Conservation (phyloP, 2,797 vertebrate genomes). For the Prunella strophiata region DNA sequence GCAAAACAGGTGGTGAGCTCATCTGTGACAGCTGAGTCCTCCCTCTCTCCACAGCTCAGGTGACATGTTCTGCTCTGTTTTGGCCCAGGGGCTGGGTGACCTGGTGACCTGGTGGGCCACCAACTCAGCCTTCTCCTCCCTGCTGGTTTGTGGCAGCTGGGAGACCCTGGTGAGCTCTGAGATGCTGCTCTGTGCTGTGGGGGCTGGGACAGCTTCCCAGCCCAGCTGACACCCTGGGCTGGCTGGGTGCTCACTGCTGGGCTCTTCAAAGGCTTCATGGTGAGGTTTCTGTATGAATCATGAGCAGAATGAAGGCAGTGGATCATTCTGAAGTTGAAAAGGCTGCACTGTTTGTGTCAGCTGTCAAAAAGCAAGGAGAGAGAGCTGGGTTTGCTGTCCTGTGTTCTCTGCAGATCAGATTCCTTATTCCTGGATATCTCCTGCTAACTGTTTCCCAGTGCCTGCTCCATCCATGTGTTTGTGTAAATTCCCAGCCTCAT, state of each 20-base stretch:
- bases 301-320: not conserved
- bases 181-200: rapidly evolving
- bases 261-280: not conserved
- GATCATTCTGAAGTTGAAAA: not conserved
- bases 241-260: not conserved
- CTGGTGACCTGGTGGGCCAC: not conserved
- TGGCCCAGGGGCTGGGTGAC: not conserved
- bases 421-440: not conserved
- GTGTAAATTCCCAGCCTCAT: not conserved
- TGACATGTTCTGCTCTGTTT: rapidly evolving
- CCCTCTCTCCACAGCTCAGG: not conserved
- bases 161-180: not conserved
- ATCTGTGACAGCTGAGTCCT: not conserved
- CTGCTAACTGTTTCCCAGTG: not conserved
- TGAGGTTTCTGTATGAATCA: not conserved
- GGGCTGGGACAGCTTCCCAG: not conserved
- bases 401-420: not conserved
- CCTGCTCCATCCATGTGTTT: rapidly evolving
- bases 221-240: rapidly evolving
- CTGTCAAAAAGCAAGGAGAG: not conserved
- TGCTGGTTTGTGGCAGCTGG: not conserved
- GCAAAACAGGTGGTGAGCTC: not conserved
- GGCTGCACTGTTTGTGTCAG: rapidly evolving
- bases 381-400: not conserved
- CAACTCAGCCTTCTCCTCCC: not conserved